Evolutionary conservation across 2,113 vertebrate species (phyloP).

Genomic region (Apteryx owenii): DNA sequence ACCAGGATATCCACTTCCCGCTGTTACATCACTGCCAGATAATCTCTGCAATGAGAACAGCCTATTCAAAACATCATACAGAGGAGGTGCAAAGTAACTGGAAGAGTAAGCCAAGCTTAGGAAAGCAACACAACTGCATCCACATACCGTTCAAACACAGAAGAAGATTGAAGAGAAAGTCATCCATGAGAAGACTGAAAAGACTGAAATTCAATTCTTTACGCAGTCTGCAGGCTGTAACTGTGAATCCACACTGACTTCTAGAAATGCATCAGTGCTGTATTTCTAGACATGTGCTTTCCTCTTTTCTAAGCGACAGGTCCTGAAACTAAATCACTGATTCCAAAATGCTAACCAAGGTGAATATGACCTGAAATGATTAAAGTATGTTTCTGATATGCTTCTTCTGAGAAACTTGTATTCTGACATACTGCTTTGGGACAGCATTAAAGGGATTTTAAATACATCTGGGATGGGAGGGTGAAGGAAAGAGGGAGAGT

Average conservation of each 20-base stretch:
- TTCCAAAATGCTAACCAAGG: not conserved
- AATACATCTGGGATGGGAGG: not conserved
- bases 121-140: not conserved
- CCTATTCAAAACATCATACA: not conserved
- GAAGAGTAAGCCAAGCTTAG: not conserved
- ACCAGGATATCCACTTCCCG: conserved; percentile 28
- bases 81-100: not conserved
- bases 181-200: not conserved
- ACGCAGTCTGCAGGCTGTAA: not conserved
- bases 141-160: not conserved
- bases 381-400: not conserved
- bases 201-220: not conserved
- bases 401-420: not conserved
- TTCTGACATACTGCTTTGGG: not conserved
- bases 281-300: rapidly evolving
- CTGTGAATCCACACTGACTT: not conserved
- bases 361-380: not conserved
- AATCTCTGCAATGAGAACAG: not conserved
- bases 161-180: not conserved
- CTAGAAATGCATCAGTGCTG: not conserved
- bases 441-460: not conserved
- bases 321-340: not conserved
- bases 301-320: not conserved
- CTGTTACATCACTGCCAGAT: conserved; percentile 9
- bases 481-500: not conserved